These are phyloP conservation scores for Scomber japonicus DNA, from an alignment of 2,113 vertebrate genomes.

Conservation along the genomic window DNA sequence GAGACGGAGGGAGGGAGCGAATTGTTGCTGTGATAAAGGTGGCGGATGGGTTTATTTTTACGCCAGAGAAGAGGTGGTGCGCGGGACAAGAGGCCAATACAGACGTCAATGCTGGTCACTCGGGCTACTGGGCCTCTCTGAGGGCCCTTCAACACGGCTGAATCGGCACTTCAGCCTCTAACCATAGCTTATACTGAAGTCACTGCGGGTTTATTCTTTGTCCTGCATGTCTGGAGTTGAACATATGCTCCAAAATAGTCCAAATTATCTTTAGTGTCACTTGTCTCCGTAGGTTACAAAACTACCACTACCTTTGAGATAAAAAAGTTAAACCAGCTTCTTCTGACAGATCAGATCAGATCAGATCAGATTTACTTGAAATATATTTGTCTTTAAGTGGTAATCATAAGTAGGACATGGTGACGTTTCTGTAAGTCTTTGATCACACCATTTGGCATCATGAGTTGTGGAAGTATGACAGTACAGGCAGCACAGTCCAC, in stretches of 20 bases:
- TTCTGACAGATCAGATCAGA: not conserved
- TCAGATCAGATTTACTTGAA: not conserved
- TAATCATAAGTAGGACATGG: not conserved
- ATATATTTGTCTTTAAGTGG: not conserved
- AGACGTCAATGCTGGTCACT: slow-evolving; percentile 48
- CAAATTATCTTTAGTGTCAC: slow-evolving; percentile 6
- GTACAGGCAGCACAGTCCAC: not conserved
- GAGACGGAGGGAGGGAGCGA: slow-evolving; percentile 18
- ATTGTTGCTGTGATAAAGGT: slow-evolving; percentile 34
- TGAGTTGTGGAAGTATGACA: not conserved
- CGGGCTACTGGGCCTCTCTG: slow-evolving; percentile 16
- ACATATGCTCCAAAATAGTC: not conserved
- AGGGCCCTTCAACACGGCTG: slow-evolving; percentile 16
- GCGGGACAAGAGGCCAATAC: slow-evolving; percentile 30
- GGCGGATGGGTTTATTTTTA: slow-evolving; percentile 63
- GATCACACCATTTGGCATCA: not conserved
- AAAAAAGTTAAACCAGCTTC: not conserved
- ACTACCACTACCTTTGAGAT: not conserved
- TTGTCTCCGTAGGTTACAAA: slow-evolving; percentile 6
- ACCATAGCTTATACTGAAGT: not conserved
- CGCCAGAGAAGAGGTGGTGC: slow-evolving; percentile 25
- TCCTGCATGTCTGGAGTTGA: slow-evolving; percentile 11
- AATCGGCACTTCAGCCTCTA: slow-evolving; percentile 4
- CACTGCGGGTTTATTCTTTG: not conserved
- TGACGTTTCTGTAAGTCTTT: not conserved